These are phyloP conservation scores for Meghimatium bilineatum DNA, from an alignment of 2,888 invertebrate species.

Conservation along the genomic window DNA sequence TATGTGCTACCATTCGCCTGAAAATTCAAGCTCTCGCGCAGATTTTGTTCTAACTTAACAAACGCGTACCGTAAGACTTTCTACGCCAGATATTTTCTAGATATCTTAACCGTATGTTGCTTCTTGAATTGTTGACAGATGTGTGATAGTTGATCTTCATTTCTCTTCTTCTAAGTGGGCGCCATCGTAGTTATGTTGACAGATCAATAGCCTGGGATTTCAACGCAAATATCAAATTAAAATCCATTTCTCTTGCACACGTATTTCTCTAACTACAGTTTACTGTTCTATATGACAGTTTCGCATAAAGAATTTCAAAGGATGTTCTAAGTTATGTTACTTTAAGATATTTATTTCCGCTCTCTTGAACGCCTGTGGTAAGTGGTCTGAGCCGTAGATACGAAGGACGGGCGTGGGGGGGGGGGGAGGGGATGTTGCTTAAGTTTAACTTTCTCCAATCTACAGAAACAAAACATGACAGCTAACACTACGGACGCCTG, in stretches of 20 bases:
- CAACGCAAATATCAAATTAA: neutral
- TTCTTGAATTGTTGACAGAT: neutral
- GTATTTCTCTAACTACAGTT: neutral
- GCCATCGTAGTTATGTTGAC: slow-evolving; percentile 3
- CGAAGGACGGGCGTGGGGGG: too few relatives aligned
- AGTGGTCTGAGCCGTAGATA: too few relatives aligned
- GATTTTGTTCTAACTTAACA: neutral
- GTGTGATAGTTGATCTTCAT: neutral
- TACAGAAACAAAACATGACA: too few relatives aligned
- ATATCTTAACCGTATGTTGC: neutral
- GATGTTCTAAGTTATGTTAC: neutral
- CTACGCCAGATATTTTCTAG: neutral
- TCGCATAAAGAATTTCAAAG: neutral
- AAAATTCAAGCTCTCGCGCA: neutral
- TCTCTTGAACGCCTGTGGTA: too few relatives aligned
- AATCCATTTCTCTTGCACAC: neutral
- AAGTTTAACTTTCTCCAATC: too few relatives aligned
- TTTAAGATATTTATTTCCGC: too few relatives aligned
- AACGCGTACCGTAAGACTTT: neutral
- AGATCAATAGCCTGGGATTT: slow-evolving; percentile 17
- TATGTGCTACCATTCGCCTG: too few relatives aligned
- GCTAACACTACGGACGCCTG: too few relatives aligned
- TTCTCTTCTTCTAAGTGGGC: neutral
- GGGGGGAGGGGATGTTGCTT: too few relatives aligned
- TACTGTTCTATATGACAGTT: neutral